Percentiles rank a stretch among this genome's conserved stretches.
Conservation (phyloP, 2,888 invertebrate genomes). For the Drosophila robusta region DNA sequence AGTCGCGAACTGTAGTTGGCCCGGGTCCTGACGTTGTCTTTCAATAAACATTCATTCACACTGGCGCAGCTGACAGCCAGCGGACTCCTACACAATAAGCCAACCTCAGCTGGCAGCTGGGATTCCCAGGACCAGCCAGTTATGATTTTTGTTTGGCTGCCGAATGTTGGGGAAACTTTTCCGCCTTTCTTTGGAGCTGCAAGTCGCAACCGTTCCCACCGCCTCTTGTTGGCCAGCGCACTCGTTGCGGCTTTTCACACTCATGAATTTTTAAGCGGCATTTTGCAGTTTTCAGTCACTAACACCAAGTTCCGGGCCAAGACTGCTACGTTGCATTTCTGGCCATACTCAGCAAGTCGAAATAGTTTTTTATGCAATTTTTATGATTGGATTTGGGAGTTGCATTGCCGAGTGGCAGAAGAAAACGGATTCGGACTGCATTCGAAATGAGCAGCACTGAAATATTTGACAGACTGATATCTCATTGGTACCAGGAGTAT, state of each 20-base stretch:
- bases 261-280: slow-evolving; percentile 77
- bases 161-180: slow-evolving; percentile 43
- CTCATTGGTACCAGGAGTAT: slow-evolving; percentile 5
- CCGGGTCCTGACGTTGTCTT: slow-evolving; percentile 43
- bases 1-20: slow-evolving; percentile 23
- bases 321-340: slow-evolving; percentile 35
- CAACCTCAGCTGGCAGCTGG: neutral
- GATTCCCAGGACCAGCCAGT: slow-evolving; percentile 21
- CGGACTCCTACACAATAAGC: slow-evolving; percentile 19
- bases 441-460: slow-evolving; percentile 40
- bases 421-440: slow-evolving; percentile 43
- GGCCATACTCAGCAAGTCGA: slow-evolving; percentile 58
- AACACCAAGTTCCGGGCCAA: slow-evolving; percentile 60
- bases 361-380: slow-evolving; percentile 78
- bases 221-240: slow-evolving; percentile 6
- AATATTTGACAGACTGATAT: slow-evolving; percentile 38
- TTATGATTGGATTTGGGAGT: slow-evolving; percentile 74
- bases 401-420: slow-evolving; percentile 42
- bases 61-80: slow-evolving; percentile 20
- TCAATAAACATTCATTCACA: slow-evolving; percentile 63
- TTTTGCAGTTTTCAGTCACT: slow-evolving; percentile 71
- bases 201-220: neutral
- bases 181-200: slow-evolving; percentile 18
- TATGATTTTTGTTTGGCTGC: slow-evolving; percentile 55
- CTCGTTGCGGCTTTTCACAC: slow-evolving; percentile 73